Evolutionary conservation across 2,888 invertebrate species (phyloP).

Genomic region (Cancer borealis): DNA sequence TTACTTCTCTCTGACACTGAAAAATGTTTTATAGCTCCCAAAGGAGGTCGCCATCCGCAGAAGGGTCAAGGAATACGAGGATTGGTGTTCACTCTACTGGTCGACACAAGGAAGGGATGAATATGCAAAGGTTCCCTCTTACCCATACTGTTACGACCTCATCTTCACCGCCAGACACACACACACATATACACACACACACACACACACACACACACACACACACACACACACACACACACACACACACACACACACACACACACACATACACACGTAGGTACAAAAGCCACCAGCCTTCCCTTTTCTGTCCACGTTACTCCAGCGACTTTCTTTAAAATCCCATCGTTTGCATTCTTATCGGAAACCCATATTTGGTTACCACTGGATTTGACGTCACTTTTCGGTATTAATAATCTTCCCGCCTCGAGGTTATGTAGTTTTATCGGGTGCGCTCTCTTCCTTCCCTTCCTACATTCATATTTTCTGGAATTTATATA

Average conservation of each 20-base stretch:
- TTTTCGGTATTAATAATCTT: neutral
- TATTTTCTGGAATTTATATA: too few relatives aligned
- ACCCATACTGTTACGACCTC: neutral
- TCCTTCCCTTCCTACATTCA: neutral
- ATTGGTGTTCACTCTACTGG: too few relatives aligned
- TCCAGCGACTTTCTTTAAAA: neutral
- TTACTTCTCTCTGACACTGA: slow-evolving; percentile 11
- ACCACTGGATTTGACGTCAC: neutral
- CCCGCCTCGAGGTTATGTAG: neutral
- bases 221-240: too few relatives aligned
- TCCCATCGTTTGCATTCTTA: neutral
- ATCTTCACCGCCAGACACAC: too few relatives aligned
- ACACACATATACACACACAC: too few relatives aligned
- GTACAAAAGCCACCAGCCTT: too few relatives aligned
- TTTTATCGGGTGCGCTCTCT: neutral
- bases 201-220: too few relatives aligned
- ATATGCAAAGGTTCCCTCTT: neutral
- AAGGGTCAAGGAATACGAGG: neutral
- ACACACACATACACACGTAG: too few relatives aligned
- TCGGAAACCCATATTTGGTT: neutral
- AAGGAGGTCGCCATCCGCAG: neutral
- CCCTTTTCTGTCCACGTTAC: neutral
- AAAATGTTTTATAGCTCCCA: neutral
- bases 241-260: too few relatives aligned
- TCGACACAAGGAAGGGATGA: neutral